These are phyloP conservation scores for Stichodactyla mertensii DNA, from an alignment of 64 coral and sea anemone genomes.

Conservation along the genomic window DNA sequence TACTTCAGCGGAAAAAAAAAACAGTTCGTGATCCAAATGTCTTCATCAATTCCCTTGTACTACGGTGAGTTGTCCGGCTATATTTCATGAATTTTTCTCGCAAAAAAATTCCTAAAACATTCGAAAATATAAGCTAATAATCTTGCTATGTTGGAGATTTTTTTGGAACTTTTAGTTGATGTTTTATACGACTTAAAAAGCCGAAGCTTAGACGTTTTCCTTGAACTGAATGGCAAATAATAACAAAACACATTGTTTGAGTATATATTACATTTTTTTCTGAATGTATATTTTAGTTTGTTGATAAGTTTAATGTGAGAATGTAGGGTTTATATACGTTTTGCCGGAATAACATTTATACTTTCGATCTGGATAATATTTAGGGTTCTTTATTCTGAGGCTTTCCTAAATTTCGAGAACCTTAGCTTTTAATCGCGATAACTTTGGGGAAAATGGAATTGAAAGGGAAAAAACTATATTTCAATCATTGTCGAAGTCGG, in stretches of 20 bases:
- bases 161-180: background rate
- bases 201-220: background rate
- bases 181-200: background rate
- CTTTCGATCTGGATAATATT: background rate
- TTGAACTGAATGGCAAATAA: background rate
- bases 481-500: too few relatives aligned
- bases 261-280: background rate
- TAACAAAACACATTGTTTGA: background rate
- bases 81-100: background rate
- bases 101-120: background rate
- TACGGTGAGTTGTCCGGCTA: background rate
- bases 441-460: too few relatives aligned
- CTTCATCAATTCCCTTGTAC: conserved; percentile 11
- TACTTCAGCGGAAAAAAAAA: background rate
- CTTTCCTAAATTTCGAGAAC: too few relatives aligned
- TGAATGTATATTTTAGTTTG: background rate
- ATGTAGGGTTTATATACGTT: background rate
- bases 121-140: background rate
- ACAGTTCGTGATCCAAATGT: background rate
- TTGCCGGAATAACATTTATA: conserved; percentile 7
- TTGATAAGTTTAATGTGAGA: background rate
- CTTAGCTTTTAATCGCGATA: too few relatives aligned
- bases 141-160: background rate
- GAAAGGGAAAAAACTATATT: too few relatives aligned
- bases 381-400: background rate